Percentiles rank a stretch among this genome's conserved stretches.
Evolutionary conservation across 2,797 vertebrate species (phyloP).

Genomic region (Sitta carolinensis): DNA sequence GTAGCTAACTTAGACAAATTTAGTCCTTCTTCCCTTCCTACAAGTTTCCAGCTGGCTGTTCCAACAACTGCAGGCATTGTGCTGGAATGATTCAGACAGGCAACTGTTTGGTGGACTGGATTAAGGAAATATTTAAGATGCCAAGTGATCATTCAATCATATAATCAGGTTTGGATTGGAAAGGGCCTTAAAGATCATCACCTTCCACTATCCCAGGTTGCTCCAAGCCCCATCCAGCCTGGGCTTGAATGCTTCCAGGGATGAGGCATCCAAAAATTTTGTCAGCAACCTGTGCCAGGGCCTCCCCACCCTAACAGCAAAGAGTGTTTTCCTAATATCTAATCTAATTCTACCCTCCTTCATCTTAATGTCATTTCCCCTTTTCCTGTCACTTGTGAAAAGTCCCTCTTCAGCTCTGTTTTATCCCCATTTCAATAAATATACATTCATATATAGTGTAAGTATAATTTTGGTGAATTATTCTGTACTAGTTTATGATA

Average conservation of each 20-base stretch:
- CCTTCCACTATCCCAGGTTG: neutral
- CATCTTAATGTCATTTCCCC: too few species aligned
- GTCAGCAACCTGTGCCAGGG: neutral
- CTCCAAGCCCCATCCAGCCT: neutral
- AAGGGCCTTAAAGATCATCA: neutral
- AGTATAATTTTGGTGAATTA: neutral
- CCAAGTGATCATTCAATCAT: neutral
- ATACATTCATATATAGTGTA: neutral
- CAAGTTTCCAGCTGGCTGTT: neutral
- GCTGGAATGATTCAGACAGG: neutral
- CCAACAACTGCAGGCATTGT: neutral
- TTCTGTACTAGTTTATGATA: neutral
- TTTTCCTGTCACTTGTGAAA: neutral
- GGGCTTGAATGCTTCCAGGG: neutral
- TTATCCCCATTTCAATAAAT: too few species aligned
- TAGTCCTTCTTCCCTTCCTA: neutral
- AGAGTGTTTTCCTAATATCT: neutral
- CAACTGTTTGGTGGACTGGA: neutral
- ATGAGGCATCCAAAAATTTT: neutral
- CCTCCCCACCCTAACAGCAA: neutral
- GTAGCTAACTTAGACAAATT: conserved; percentile 3
- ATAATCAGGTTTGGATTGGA: neutral
- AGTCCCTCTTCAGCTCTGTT: neutral
- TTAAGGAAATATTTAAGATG: neutral
- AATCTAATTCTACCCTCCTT: neutral